Percentiles rank a stretch among this genome's conserved stretches.
Evolutionary conservation across 1,140 invertebrate species (phyloP).

Genomic region (Pseudomyrmex pallidus): DNA sequence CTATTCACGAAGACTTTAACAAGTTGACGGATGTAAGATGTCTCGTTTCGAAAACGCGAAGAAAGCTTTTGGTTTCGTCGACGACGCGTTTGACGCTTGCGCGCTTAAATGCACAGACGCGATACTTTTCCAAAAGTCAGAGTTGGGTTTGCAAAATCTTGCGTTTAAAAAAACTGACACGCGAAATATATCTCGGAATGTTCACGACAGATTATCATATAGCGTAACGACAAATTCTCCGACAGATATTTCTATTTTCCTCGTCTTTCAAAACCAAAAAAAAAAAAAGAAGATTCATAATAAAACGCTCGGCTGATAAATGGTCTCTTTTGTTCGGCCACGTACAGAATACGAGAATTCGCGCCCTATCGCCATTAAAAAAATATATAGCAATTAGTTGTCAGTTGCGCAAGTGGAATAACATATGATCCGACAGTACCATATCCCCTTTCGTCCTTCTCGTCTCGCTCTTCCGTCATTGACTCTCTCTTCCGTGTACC

Average conservation of each 20-base stretch:
- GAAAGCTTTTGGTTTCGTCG: not conserved
- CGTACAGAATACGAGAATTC: not conserved
- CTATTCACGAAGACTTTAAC: not conserved
- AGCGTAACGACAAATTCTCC: not conserved
- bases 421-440: not conserved
- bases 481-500: slow-evolving; percentile 4
- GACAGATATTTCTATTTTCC: not conserved
- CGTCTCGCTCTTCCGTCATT: slow-evolving; percentile 4
- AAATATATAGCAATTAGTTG: slow-evolving; percentile 30
- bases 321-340: slow-evolving; percentile 21
- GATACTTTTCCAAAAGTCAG: too few relatives aligned
- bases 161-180: too few relatives aligned
- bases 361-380: not conserved
- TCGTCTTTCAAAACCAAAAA: not conserved
- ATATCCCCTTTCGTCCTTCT: slow-evolving; percentile 1
- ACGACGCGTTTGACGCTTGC: too few relatives aligned
- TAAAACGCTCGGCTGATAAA: slow-evolving; percentile 61
- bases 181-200: too few relatives aligned
- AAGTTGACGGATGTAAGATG: not conserved
- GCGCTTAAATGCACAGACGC: too few relatives aligned
- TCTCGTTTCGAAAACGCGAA: not conserved
- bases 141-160: too few relatives aligned
- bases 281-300: slow-evolving; percentile 38
- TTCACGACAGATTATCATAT: too few relatives aligned
- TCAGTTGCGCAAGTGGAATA: slow-evolving; percentile 34